Conservation (phyloP, 1,140 invertebrate genomes). For the Delia radicum region DNA sequence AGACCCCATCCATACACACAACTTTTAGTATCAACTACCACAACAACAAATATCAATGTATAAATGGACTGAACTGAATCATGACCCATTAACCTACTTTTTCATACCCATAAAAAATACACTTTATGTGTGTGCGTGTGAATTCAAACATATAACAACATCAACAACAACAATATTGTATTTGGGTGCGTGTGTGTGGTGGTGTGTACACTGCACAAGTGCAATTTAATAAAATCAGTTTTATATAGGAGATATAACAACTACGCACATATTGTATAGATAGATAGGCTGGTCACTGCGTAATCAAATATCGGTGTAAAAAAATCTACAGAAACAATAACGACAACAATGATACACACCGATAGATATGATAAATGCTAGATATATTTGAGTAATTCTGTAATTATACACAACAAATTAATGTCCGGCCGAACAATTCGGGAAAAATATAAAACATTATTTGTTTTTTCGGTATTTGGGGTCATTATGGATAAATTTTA, state of each 20-base stretch:
- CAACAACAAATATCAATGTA: not conserved
- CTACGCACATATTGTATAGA: too few species aligned
- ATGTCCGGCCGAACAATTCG: too few species aligned
- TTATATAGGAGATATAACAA: not conserved
- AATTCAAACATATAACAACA: too few species aligned
- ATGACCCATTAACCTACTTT: conserved; percentile 22
- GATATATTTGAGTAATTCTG: too few species aligned
- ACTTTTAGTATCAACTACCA: conserved; percentile 4
- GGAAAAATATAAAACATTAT: too few species aligned
- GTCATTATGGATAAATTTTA: too few species aligned
- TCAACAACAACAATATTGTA: not conserved
- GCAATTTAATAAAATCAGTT: not conserved
- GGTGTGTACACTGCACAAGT: not conserved
- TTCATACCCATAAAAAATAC: not conserved
- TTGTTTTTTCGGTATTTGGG: too few species aligned
- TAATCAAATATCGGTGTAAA: not conserved
- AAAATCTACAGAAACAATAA: not conserved
- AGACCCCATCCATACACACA: not conserved
- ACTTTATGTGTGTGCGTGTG: not conserved
- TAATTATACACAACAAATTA: too few species aligned
- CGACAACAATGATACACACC: not conserved
- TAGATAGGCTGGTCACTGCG: not conserved
- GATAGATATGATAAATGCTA: too few species aligned
- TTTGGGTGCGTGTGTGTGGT: not conserved
- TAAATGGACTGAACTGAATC: conserved; percentile 19